Conservation (phyloP, 2,888 invertebrate species). For the Drosophila kokeensis region DNA sequence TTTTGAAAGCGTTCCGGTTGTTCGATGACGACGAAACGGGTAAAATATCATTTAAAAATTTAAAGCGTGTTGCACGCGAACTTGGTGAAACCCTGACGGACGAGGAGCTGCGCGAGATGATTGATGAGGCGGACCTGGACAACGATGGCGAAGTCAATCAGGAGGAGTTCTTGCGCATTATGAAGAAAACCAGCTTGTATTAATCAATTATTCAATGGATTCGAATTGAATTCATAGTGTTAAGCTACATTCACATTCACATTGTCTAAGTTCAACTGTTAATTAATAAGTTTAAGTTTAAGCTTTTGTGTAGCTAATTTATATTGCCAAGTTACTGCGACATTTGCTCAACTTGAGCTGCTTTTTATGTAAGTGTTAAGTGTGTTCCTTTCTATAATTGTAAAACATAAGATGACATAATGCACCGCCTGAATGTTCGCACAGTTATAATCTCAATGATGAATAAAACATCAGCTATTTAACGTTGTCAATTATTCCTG, state of each 20-base stretch:
- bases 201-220: slow-evolving; percentile 82
- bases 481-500: slow-evolving; percentile 41
- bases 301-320: slow-evolving; percentile 36
- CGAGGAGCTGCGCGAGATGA: slow-evolving; percentile 98
- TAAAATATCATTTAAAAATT: slow-evolving; percentile 96
- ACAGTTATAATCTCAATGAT: slow-evolving; percentile 49
- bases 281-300: slow-evolving; percentile 42
- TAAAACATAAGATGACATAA: slow-evolving; percentile 33
- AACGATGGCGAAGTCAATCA: slow-evolving; percentile 98
- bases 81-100: slow-evolving; percentile 98
- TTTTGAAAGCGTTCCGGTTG: slow-evolving; percentile 97
- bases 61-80: slow-evolving; percentile 97
- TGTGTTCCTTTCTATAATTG: slow-evolving; percentile 38
- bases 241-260: slow-evolving; percentile 37
- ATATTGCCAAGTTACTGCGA: slow-evolving; percentile 22
- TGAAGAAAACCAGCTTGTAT: slow-evolving; percentile 98
- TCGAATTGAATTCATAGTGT: slow-evolving; percentile 38
- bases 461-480: slow-evolving; percentile 51
- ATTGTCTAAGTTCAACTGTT: slow-evolving; percentile 33
- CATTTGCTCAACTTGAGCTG: slow-evolving; percentile 25
- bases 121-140: slow-evolving; percentile 98
- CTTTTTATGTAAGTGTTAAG: slow-evolving; percentile 32
- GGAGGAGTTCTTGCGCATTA: slow-evolving; percentile 97
- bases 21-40: slow-evolving; percentile 99
- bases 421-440: slow-evolving; percentile 68